Conservation (phyloP, 2,888 invertebrate genomes). For the Euzophera pinguis region DNA sequence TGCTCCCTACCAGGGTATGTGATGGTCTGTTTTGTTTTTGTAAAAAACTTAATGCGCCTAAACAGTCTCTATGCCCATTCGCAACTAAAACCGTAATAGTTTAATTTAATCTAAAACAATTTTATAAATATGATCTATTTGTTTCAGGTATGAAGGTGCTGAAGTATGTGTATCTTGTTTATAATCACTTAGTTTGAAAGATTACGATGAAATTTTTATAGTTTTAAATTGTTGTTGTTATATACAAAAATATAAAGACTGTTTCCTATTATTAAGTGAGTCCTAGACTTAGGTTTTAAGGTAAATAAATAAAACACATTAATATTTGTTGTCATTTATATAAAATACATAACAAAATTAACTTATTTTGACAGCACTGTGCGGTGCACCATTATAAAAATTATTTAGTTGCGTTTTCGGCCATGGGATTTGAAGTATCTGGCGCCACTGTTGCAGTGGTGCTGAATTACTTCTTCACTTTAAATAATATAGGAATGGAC, state of each 20-base stretch:
- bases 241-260: conserved; percentile 16
- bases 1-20: conserved; percentile 53
- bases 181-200: conserved; percentile 30
- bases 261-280: conserved; percentile 17
- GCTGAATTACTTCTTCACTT: too few relatives aligned
- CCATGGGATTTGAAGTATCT: too few relatives aligned
- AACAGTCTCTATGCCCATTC: too few relatives aligned
- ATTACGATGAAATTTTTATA: background rate
- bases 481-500: too few relatives aligned
- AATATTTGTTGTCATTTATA: conserved; percentile 31
- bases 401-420: too few relatives aligned
- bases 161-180: conserved; percentile 66
- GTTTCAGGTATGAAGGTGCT: conserved; percentile 55
- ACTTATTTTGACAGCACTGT: conserved; percentile 15
- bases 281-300: conserved; percentile 1
- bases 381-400: background rate
- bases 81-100: too few relatives aligned
- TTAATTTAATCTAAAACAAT: too few relatives aligned
- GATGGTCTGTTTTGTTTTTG: background rate
- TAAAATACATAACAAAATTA: conserved; percentile 36
- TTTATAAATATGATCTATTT: too few relatives aligned
- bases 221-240: background rate
- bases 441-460: background rate
- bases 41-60: too few relatives aligned
- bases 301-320: conserved; percentile 30